phyloP scores from a whole-genome alignment of 2,797 vertebrate species.

The Channa striata region DNA sequence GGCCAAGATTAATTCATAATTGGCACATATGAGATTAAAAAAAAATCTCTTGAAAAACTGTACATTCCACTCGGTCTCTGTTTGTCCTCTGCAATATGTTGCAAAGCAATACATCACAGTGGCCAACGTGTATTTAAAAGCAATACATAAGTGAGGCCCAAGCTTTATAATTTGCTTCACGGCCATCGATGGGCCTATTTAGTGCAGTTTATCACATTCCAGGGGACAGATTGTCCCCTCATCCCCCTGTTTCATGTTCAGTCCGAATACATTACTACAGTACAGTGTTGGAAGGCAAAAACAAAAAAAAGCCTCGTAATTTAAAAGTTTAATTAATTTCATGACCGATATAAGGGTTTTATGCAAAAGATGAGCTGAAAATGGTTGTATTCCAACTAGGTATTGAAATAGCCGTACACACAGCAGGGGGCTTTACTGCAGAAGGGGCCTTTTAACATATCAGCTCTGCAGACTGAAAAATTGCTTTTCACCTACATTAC shows the following conservation, averaged over 20 bases:
- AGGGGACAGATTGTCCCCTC: not conserved
- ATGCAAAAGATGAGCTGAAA: conserved; percentile 19
- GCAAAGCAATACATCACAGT: conserved; percentile 22
- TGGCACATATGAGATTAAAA: conserved; percentile 85
- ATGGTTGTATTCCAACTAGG: not conserved
- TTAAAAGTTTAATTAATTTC: conserved; percentile 6
- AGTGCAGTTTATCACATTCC: conserved; percentile 45
- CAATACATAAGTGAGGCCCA: conserved; percentile 23
- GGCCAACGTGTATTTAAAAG: conserved; percentile 10
- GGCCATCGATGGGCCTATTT: conserved; percentile 8
- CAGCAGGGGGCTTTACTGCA: conserved; percentile 7
- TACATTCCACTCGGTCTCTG: conserved; percentile 69
- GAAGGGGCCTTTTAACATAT: not conserved
- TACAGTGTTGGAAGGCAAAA: conserved; percentile 5
- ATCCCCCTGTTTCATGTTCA: not conserved
- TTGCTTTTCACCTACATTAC: not conserved
- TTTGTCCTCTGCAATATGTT: conserved; percentile 26
- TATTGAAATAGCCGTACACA: conserved; percentile 10
- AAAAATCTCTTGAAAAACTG: conserved; percentile 50
- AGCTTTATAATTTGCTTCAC: conserved; percentile 14
- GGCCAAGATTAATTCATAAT: conserved; percentile 67
- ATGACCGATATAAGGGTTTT: conserved; percentile 7
- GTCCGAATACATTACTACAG: conserved; percentile 9
- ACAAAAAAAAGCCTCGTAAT: conserved; percentile 8
- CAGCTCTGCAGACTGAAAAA: conserved; percentile 8